Base-by-base conservation (phyloP, 1,140 invertebrate species). In the Lerema accius region DNA sequence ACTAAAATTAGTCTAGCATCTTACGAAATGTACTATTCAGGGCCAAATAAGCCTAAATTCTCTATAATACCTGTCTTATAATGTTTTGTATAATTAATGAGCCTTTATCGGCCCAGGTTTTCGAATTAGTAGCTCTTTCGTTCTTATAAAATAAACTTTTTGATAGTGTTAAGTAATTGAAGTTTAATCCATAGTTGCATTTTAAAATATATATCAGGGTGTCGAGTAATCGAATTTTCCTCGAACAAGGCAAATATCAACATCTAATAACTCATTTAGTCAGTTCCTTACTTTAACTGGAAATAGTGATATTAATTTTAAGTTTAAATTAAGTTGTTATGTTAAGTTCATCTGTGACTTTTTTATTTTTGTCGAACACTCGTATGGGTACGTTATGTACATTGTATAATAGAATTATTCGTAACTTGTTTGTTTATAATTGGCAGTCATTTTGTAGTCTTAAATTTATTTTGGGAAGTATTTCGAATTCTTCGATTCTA, bases 251-350 rank as follows among this genome's bases (percentile, higher is more conserved):
- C 35, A 51, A 50, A 51, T 32, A 4, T 51, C 6, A 48, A 60
- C 2, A 23, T 26, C 49, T 46, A 26, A 42, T n/a, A 56, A 56
- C 17, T 65, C 32, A 37, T 58, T 63, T 53, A 58, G 61, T 85
- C 69, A 87, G 84, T 85, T 87, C 84, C 84, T 85, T 80, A 67
- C 66, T 58, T 67, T 59, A 78, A 82, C 77, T 81, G 76, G 77
- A 78, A 73, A 71, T 76, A 85, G 84, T 87, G 84, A 87, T 87
- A 87, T 71, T 87, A 87, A 66, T 84, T 65, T 76, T 85, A 82
- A 85, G 78, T 80, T 86, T 60, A 65, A 61, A 70, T 78, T 74
- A 73, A 55, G 45, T 37, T 53, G 10, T 53, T 39, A 40, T 40
- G 23, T 40, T 53, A 53, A 53, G 32, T 53, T 53, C 0, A 58